phyloP scores from a whole-genome alignment of 2,797 vertebrate species.

The Meda fulgida region DNA sequence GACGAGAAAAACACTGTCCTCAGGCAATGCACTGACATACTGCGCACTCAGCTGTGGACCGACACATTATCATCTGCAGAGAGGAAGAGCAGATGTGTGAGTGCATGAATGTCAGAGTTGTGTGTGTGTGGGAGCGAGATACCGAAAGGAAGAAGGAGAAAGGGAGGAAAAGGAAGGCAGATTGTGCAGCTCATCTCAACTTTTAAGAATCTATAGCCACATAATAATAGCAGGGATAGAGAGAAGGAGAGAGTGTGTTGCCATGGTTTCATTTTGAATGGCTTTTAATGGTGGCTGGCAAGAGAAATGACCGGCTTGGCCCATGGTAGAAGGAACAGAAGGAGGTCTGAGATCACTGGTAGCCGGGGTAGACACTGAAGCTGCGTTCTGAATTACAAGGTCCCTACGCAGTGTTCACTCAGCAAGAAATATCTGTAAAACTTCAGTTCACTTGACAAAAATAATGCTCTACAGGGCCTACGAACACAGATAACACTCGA shows the following conservation, averaged over 20 bases:
- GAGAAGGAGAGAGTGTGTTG: conserved; percentile 55
- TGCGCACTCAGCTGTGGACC: conserved; percentile 44
- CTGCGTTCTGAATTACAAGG: background rate
- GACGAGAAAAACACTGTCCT: conserved; percentile 25
- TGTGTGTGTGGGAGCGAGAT: conserved; percentile 6
- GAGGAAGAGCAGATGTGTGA: conserved; percentile 36
- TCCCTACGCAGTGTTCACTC: background rate
- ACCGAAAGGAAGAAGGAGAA: conserved; percentile 14
- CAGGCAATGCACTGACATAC: conserved; percentile 30
- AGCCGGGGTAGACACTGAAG: background rate
- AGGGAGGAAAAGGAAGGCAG: conserved; percentile 7
- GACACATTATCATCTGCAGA: conserved; percentile 40
- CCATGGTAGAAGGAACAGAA: conserved; percentile 14
- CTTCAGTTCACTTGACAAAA: background rate
- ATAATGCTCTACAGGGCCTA: background rate
- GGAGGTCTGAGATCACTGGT: conserved; percentile 7
- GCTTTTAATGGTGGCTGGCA: conserved; percentile 50
- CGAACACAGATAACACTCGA: background rate
- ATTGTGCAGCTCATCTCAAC: conserved; percentile 29
- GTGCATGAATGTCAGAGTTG: conserved; percentile 1
- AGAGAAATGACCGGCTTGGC: conserved; percentile 20
- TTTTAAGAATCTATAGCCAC: conserved; percentile 28
- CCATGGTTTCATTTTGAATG: conserved; percentile 70
- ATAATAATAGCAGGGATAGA: conserved; percentile 32
- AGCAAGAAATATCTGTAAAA: background rate